Base-by-base conservation (phyloP, 2,888 invertebrate genomes). In the Troides aeacus region DNA sequence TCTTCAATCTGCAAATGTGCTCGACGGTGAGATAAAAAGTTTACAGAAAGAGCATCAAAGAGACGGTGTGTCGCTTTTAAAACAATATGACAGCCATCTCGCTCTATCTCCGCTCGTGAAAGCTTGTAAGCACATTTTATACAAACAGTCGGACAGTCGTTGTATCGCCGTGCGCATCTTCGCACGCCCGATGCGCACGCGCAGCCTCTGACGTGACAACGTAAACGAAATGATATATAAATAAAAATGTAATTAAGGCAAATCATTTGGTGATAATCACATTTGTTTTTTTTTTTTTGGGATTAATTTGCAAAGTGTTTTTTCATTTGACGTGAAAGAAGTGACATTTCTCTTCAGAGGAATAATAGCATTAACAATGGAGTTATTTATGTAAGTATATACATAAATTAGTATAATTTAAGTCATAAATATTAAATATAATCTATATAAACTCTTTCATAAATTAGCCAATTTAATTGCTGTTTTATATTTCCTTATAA, bases 301-400 rank as follows among this genome's bases (percentile, higher is more conserved):
- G 46, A 46, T 23, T 15, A 39, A 46, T 2, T 23, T 21, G 50
- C 21, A 36, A 63, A 63, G 58, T 59, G 58, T 58, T 56, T 12
- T 56, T 17, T 36, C 21, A 21, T 63, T 18, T 17, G 30, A 60
- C 64, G 60, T 23, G 30, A 53, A 50, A 50, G 53, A 56, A 64
- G 68, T 68, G 68, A 46, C 12, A 46, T 36, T 50, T 50, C 23
- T 1, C 36, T 30, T 5, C 30, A 58, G 24, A 59, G 39, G 15
- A 24, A 62, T 42, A 6, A 62, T 56, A 21, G 21, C 2, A 59
- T 21, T 4, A n/a, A 70, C 17, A 50, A 72, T 72, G 72, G 66
- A 72, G 50, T 64, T 70, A 24, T 64, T 68, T 66, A 56, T 70
- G 70, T 72, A 30, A 68, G 70, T 70, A 62, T 58, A 46, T 36